Percentiles rank a stretch among this genome's conserved stretches.
phyloP scores from a whole-genome alignment of 2,113 vertebrate species.

The Monarcha castaneiventris region DNA sequence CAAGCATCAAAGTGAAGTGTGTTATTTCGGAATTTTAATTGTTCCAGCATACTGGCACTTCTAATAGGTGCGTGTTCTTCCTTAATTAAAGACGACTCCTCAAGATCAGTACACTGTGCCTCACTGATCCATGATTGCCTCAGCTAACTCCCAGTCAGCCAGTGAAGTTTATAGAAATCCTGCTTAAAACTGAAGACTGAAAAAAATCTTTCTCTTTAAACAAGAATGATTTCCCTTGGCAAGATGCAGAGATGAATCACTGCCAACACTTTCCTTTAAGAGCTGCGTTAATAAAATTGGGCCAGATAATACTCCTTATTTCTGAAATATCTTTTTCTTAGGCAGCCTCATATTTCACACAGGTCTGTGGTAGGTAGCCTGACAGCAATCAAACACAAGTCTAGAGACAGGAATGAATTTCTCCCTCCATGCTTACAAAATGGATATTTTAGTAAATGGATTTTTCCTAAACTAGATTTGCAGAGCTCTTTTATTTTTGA shows the following conservation, averaged over 20 bases:
- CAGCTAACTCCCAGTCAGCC: slow-evolving; percentile 22
- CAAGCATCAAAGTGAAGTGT: slow-evolving; percentile 33
- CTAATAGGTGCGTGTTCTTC: slow-evolving; percentile 22
- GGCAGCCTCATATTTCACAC: slow-evolving; percentile 48
- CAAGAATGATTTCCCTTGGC: slow-evolving; percentile 52
- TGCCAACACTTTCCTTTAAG: slow-evolving; percentile 32
- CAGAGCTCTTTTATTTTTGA: not conserved
- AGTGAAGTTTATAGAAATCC: not conserved
- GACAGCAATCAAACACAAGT: slow-evolving; percentile 15
- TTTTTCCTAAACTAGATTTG: not conserved
- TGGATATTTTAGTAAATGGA: not conserved
- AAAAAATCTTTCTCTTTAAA: slow-evolving; percentile 13
- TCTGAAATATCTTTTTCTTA: slow-evolving; percentile 54
- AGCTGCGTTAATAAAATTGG: slow-evolving; percentile 27
- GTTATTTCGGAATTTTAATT: slow-evolving; percentile 53
- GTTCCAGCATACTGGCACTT: slow-evolving; percentile 27
- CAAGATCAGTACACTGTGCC: slow-evolving; percentile 16
- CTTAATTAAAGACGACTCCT: slow-evolving; percentile 53
- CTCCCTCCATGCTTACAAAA: not conserved
- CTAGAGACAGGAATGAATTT: not conserved
- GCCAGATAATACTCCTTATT: slow-evolving; percentile 45
- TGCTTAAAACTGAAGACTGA: not conserved
- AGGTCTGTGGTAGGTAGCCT: slow-evolving; percentile 42
- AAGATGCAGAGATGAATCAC: slow-evolving; percentile 35
- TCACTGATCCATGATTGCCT: not conserved